Percentiles rank a stretch among this genome's conserved stretches.
Evolutionary conservation across 2,113 vertebrate genomes (phyloP).

Genomic region (Odontophorus gujanensis): DNA sequence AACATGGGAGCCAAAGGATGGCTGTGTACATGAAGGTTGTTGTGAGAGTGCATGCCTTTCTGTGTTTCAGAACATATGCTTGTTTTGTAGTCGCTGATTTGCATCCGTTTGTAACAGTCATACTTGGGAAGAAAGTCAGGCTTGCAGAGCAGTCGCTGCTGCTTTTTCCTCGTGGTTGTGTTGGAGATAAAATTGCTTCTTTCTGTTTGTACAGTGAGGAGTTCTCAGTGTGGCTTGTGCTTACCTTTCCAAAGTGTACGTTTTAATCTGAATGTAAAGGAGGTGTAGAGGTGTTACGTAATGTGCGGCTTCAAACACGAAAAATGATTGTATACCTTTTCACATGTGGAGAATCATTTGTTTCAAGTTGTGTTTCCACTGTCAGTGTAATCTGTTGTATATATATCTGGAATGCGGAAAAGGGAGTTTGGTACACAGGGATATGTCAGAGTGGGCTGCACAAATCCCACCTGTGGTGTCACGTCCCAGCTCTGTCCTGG

Average conservation of each 20-base stretch:
- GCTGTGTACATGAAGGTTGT: not conserved
- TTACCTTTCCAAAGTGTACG: not conserved
- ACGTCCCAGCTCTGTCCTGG: rapidly evolving
- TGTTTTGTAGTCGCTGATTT: not conserved
- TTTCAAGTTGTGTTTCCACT: not conserved
- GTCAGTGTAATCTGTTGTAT: rapidly evolving
- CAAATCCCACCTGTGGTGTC: not conserved
- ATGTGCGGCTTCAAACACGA: not conserved
- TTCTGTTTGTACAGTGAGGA: not conserved
- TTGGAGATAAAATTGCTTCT: not conserved
- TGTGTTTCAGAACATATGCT: not conserved
- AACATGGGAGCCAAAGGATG: not conserved
- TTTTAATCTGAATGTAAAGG: not conserved
- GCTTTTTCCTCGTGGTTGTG: rapidly evolving
- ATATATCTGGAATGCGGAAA: not conserved
- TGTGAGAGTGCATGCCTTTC: conserved; percentile 3
- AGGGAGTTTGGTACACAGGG: not conserved
- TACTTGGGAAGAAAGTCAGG: not conserved
- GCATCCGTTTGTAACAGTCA: not conserved
- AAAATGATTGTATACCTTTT: not conserved
- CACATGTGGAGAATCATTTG: not conserved
- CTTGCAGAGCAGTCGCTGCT: not conserved
- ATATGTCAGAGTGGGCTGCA: not conserved
- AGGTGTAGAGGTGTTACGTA: not conserved
- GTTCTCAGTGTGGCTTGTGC: not conserved